phyloP scores from a whole-genome alignment of 2,888 invertebrate species.

The Dicyrtoma fusca region DNA sequence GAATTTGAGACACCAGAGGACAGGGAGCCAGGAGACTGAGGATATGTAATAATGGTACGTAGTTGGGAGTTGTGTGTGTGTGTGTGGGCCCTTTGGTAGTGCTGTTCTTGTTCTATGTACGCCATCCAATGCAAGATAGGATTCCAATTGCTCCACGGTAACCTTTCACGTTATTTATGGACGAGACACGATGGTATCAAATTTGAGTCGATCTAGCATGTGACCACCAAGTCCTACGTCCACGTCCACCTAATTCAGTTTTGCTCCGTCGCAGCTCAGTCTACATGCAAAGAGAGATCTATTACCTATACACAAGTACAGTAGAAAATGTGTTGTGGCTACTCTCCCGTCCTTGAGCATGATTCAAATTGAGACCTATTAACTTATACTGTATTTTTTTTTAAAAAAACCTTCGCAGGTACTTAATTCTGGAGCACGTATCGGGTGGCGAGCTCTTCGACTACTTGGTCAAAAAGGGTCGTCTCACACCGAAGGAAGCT shows the following conservation, averaged over 20 bases:
- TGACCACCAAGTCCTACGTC: background rate
- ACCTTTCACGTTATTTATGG: conserved; percentile 5
- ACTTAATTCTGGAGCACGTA: conserved; percentile 96
- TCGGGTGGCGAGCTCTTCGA: conserved; percentile 99
- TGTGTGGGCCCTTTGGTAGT: background rate
- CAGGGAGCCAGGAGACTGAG: too few species aligned
- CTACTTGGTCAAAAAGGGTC: conserved; percentile 97
- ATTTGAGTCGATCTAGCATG: conserved; percentile 8
- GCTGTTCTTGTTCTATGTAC: background rate
- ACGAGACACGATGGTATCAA: conserved; percentile 4
- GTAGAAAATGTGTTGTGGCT: too few species aligned
- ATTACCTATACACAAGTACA: too few species aligned
- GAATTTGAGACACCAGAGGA: background rate
- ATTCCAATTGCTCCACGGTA: background rate
- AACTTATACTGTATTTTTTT: conserved; percentile 9
- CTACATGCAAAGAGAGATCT: too few species aligned
- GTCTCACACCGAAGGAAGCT: conserved; percentile 96
- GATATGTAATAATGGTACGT: too few species aligned
- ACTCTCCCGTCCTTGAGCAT: too few species aligned
- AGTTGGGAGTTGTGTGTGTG: too few species aligned
- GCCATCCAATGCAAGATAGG: too few species aligned
- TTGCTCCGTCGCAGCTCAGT: background rate
- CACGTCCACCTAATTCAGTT: background rate
- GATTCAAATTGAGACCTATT: too few species aligned
- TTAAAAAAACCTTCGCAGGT: conserved; percentile 68